Evolutionary conservation across 2,888 invertebrate genomes (phyloP).

Genomic region (Notocelia uddmanniana): DNA sequence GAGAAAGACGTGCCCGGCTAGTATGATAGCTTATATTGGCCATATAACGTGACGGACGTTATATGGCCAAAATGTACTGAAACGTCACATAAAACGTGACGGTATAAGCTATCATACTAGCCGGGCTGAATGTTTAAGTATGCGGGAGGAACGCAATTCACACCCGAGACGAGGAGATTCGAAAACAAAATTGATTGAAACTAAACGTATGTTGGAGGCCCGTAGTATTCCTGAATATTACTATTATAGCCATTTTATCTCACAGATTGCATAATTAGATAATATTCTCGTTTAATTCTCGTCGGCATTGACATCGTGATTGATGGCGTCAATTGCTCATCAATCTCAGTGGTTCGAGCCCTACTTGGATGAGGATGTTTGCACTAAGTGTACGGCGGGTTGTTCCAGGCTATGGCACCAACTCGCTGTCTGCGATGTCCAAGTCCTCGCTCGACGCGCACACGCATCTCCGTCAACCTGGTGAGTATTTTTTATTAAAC

Average conservation of each 20-base stretch:
- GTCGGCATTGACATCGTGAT: conserved; percentile 1
- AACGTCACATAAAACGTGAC: too few relatives aligned
- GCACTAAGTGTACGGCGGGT: conserved; percentile 51
- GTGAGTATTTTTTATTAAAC: conserved; percentile 74
- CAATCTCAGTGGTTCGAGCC: background rate
- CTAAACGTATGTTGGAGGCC: background rate
- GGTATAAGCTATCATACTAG: too few relatives aligned
- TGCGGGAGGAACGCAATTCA: too few relatives aligned
- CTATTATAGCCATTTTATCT: background rate
- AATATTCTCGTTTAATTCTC: conserved; percentile 5
- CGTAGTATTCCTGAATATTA: background rate
- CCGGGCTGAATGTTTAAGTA: too few relatives aligned
- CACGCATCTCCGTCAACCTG: conserved; percentile 95
- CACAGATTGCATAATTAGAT: conserved; percentile 16
- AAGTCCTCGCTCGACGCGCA: conserved; percentile 95
- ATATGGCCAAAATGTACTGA: too few relatives aligned
- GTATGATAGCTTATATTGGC: too few relatives aligned
- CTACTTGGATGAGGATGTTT: background rate
- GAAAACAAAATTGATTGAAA: too few relatives aligned
- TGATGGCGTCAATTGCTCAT: conserved; percentile 13
- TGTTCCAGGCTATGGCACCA: conserved; percentile 94
- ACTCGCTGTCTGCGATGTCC: conserved; percentile 91
- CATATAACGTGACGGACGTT: too few relatives aligned
- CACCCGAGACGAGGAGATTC: too few relatives aligned
- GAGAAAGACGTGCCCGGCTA: too few relatives aligned